A percentile compares a stretch with the other conserved stretches of the same genome.
Evolutionary conservation across 2,113 vertebrate genomes (phyloP).

Genomic region (Pollachius pollachius): DNA sequence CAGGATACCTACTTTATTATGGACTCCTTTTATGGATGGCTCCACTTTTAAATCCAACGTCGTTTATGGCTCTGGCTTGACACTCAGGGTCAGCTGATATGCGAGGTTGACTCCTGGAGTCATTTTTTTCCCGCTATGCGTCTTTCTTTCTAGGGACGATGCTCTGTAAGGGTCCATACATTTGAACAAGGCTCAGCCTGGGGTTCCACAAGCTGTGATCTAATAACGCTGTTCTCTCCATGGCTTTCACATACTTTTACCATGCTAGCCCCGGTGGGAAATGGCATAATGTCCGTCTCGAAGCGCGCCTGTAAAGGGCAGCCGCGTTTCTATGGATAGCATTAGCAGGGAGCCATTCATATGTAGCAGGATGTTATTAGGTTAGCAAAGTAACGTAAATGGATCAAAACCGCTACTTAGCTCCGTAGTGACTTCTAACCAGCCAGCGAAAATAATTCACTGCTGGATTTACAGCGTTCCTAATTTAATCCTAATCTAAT

Average conservation of each 20-base stretch:
- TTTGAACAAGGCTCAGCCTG: no score
- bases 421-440: constrained; percentile 41
- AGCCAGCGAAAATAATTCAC: constrained; percentile 48
- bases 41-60: no score
- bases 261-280: no score
- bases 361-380: constrained; percentile 44
- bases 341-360: constrained; percentile 36
- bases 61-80: no score
- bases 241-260: neutral
- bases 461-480: constrained; percentile 28
- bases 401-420: constrained; percentile 49
- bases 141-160: no score
- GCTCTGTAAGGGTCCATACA: no score
- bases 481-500: constrained; percentile 28
- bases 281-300: constrained; percentile 8
- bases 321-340: constrained; percentile 26
- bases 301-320: constrained; percentile 19
- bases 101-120: no score
- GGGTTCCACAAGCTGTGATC: neutral
- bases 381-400: constrained; percentile 60
- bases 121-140: no score
- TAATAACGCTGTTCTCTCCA: constrained; percentile 13
- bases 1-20: no score
- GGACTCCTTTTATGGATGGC: no score
- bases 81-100: no score